Evolutionary conservation across 2,797 vertebrate genomes (phyloP).

Genomic region (Catamblyrhynchus diadema): DNA sequence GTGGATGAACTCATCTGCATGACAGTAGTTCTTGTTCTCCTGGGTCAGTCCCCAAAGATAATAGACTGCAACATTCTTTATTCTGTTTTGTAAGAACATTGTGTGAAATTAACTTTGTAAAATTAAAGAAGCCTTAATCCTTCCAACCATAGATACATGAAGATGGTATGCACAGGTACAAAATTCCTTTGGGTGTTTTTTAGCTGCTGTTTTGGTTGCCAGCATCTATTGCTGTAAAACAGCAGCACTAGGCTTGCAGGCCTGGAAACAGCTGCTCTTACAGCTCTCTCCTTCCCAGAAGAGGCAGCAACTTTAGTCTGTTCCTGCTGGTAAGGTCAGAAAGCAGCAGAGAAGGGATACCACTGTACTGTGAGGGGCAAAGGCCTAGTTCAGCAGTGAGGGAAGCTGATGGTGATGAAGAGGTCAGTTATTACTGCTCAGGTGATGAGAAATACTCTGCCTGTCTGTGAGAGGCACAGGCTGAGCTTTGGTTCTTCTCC

Average conservation of each 20-base stretch:
- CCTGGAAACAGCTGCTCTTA: background rate
- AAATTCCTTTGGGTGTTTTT: background rate
- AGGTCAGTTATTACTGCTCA: background rate
- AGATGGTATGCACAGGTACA: background rate
- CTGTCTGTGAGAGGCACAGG: background rate
- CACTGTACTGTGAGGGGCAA: rapidly evolving
- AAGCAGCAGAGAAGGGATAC: background rate
- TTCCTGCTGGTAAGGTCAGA: background rate
- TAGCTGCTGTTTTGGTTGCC: background rate
- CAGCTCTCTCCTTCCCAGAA: background rate
- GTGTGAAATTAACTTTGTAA: background rate
- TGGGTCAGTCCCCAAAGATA: background rate
- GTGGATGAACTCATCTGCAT: background rate
- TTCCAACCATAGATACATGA: background rate
- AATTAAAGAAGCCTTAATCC: background rate
- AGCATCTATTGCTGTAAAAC: background rate
- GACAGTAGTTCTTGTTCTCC: background rate
- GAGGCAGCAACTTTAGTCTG: background rate
- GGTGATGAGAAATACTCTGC: background rate
- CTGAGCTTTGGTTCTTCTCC: background rate
- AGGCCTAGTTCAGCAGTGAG: background rate
- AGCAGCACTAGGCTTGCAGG: background rate
- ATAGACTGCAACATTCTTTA: background rate
- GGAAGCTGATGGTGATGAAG: background rate
- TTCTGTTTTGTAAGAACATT: background rate